Conservation (phyloP, 2,797 vertebrate genomes). For the Alauda arvensis region DNA sequence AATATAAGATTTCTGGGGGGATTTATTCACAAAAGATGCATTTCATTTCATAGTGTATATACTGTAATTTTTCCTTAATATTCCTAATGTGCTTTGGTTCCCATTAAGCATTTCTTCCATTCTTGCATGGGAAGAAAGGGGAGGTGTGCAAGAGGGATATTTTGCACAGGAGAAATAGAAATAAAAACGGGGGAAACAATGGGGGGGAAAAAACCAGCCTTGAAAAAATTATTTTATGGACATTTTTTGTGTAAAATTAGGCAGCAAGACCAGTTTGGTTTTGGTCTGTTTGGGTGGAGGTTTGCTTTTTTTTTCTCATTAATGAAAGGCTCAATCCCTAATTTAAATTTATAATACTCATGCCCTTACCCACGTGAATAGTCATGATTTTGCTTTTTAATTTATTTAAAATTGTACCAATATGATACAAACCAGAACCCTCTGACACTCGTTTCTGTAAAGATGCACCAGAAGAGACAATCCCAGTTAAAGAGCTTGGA, state of each 20-base stretch:
- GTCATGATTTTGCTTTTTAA: background rate
- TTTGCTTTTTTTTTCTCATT: background rate
- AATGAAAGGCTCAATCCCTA: background rate
- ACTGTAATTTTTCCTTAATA: slow-evolving; percentile 73
- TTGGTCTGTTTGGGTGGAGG: background rate
- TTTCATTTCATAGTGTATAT: slow-evolving; percentile 72
- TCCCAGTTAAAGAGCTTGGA: background rate
- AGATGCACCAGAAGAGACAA: background rate
- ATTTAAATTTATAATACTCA: background rate
- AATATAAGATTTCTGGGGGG: slow-evolving; percentile 77
- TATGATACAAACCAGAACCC: background rate
- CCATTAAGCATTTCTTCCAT: slow-evolving; percentile 68
- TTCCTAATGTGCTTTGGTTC: slow-evolving; percentile 73
- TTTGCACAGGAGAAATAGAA: slow-evolving; percentile 51
- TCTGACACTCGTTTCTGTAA: background rate
- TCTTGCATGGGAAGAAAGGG: slow-evolving; percentile 35
- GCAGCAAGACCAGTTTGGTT: background rate
- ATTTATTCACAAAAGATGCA: slow-evolving; percentile 80
- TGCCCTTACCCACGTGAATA: background rate
- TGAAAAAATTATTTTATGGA: background rate
- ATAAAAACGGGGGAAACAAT: slow-evolving; percentile 38
- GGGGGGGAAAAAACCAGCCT: background rate
- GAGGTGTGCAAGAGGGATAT: slow-evolving; percentile 46
- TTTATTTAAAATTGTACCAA: background rate
- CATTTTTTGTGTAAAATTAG: background rate